Conservation (phyloP, 2,113 vertebrate genomes). For the Hucho hucho region DNA sequence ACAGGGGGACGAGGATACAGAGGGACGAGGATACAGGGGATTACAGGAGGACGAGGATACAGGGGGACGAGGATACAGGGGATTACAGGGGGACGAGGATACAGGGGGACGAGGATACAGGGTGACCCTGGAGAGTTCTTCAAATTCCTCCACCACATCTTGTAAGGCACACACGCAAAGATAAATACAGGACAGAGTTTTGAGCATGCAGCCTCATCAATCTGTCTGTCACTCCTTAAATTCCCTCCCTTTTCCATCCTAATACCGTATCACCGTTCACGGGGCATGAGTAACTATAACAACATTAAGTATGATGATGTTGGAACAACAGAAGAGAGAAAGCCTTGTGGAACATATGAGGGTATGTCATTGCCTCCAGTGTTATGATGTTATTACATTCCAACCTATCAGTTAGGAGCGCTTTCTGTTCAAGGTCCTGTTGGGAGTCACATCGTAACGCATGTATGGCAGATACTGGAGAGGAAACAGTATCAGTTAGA, state of each 20-base stretch:
- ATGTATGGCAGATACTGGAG: background rate
- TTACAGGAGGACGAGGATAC: constrained; percentile 27
- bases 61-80: constrained; percentile 17
- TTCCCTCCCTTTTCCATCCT: constrained; percentile 23
- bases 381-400: background rate
- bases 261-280: background rate
- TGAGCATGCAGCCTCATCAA: constrained; percentile 30
- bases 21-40: constrained; percentile 10
- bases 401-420: background rate
- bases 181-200: constrained; percentile 21
- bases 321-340: background rate
- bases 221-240: constrained; percentile 23
- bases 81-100: constrained; percentile 16
- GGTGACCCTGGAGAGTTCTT: background rate
- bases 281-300: constrained; percentile 50
- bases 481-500: background rate
- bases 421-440: background rate
- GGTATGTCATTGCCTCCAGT: no score
- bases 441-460: background rate
- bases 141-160: constrained; percentile 34
- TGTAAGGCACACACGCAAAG: constrained; percentile 29
- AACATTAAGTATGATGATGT: background rate
- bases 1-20: constrained; percentile 34
- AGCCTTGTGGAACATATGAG: background rate
- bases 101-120: constrained; percentile 21